phyloP scores from a whole-genome alignment of 1,140 invertebrate genomes.

The Parapsyche elsis region DNA sequence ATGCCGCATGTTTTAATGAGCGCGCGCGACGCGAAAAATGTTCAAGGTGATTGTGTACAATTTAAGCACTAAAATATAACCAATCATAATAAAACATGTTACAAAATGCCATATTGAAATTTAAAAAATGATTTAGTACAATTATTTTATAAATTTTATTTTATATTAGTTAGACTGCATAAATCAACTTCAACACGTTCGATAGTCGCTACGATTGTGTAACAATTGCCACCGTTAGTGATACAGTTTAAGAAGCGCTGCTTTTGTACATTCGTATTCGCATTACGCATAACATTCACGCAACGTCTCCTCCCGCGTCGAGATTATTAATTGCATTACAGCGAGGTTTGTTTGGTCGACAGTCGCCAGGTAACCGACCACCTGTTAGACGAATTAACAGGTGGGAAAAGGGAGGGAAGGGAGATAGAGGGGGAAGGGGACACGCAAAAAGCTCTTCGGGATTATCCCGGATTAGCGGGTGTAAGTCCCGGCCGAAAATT shows the following conservation, averaged over 20 bases:
- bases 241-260: no score
- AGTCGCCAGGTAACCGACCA: slow-evolving; percentile 27
- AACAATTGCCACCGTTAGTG: no score
- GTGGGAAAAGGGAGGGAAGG: background rate
- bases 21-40: background rate
- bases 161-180: no score
- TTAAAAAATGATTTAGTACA: no score
- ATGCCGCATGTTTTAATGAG: slow-evolving; percentile 17
- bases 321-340: slow-evolving; percentile 8
- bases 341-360: slow-evolving; percentile 6
- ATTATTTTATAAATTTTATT: no score
- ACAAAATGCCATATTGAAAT: no score
- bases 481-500: background rate
- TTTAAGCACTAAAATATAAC: no score
- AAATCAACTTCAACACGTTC: no score
- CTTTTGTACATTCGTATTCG: background rate
- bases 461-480: slow-evolving; percentile 9
- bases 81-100: no score
- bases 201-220: no score
- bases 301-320: background rate
- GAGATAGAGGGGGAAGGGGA: background rate
- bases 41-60: background rate
- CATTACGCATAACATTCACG: background rate
- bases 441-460: slow-evolving; percentile 1
- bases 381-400: slow-evolving; percentile 26